Evolutionary conservation across 2,888 invertebrate species (phyloP), one percentile per base, ranked within the genome.

Genomic region (Cantharis rufa): DNA sequence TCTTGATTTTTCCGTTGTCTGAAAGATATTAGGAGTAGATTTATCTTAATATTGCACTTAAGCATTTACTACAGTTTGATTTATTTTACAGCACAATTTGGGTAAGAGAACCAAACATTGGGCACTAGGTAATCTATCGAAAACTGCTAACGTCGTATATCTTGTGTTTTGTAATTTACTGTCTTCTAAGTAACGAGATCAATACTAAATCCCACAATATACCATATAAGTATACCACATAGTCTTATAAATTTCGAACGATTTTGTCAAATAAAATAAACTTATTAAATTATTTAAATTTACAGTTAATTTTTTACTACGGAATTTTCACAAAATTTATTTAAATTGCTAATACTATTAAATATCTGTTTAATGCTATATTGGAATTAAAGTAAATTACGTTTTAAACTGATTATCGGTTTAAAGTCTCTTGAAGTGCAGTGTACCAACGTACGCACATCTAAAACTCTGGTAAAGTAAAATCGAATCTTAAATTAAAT

Each of bases 201-300:
- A 48, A 48, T 48, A 48, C 48, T n/a, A 48, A 48, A 48, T 48
- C 48, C n/a, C 48, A 48, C 48, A 48, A n/a, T 48, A 48, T 48
- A 48, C 48, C n/a, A 48, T 48, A 48, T 48, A 48, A n/a, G 13
- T 48, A n/a, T 48, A 48, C 48, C 27, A 28, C 27, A 28, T 48
- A n/a, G 48, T 48, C n/a, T 48, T 48, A 48, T 48, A 48, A 48
- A 48, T 48, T 48, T 48, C 7, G n/a, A 48, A 48, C 7, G 69
- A 72, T 77, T 81, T 79, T 48, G 9, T 48, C 48, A n/a, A 48
- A 48, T n/a, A 1, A 48, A 48, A n/a, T n/a, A 4, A 48, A 48
- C 0, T n/a, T 48, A n/a, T n/a, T 48, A 48, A 13, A 13, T 32
- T 32, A 32, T 32, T 13, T 13, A 32, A 32, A 13, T 2, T 32